These are phyloP conservation scores for Tricholaema leucomelas DNA, from an alignment of 2,113 vertebrate species.

Conservation along the genomic window DNA sequence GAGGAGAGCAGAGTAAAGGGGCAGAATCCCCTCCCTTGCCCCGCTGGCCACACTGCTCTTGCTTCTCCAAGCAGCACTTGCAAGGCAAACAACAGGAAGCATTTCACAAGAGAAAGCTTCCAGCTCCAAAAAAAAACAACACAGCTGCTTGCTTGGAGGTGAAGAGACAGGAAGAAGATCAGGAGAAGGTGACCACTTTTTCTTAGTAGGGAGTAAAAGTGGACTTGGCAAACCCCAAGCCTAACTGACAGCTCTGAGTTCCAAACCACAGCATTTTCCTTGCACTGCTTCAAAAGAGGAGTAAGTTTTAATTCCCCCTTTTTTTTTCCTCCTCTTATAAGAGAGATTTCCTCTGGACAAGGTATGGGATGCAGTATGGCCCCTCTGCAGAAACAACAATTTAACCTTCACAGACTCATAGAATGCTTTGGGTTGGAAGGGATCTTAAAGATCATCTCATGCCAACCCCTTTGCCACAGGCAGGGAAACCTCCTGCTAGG, in stretches of 20 bases:
- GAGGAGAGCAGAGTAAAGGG: no score
- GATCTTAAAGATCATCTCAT: no score
- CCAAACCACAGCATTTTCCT: background rate
- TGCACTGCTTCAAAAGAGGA: background rate
- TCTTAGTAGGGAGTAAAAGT: background rate
- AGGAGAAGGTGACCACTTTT: background rate
- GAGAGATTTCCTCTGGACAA: background rate
- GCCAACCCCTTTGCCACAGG: no score
- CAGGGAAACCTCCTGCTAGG: no score
- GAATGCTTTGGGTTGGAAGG: no score
- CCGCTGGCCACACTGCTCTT: no score
- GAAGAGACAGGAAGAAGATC: background rate
- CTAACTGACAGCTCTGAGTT: background rate
- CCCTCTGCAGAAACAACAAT: background rate
- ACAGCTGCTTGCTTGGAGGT: background rate
- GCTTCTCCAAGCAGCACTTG: background rate
- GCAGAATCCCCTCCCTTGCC: no score
- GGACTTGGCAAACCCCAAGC: background rate
- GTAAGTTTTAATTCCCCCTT: no score
- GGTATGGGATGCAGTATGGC: rapidly evolving
- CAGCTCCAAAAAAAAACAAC: background rate
- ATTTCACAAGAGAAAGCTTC: background rate
- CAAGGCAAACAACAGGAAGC: slow-evolving; percentile 8
- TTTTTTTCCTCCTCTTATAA: rapidly evolving
- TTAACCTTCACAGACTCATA: background rate